These are phyloP conservation scores for Verasper variegatus DNA, from an alignment of 2,113 vertebrate species.

Conservation along the genomic window DNA sequence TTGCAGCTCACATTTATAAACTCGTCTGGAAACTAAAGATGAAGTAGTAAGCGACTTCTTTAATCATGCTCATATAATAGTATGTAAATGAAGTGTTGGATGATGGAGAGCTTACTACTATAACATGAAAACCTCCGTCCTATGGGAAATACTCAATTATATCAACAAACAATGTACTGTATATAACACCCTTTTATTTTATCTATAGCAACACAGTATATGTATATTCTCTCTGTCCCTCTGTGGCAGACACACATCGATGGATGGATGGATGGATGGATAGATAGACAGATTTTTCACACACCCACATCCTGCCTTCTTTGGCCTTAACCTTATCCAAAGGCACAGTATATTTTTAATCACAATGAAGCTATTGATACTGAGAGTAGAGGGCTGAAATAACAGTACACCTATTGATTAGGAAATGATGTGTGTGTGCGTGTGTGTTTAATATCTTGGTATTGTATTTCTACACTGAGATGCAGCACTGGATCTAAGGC, in stretches of 20 bases:
- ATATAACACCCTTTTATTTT: neutral
- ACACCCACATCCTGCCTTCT: slow-evolving; percentile 10
- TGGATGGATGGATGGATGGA: no score
- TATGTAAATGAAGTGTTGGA: neutral
- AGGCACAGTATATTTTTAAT: slow-evolving; percentile 73
- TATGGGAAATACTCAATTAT: neutral
- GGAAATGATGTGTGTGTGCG: slow-evolving; percentile 41
- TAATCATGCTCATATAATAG: neutral
- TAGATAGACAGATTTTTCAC: neutral
- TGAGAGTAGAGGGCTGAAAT: slow-evolving; percentile 59
- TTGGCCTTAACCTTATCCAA: slow-evolving; percentile 63
- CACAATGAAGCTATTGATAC: slow-evolving; percentile 60
- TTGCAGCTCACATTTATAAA: neutral
- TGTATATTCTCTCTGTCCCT: no score
- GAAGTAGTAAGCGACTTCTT: no score
- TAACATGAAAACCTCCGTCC: neutral
- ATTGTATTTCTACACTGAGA: slow-evolving; percentile 48
- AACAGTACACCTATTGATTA: slow-evolving; percentile 71
- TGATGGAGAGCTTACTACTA: neutral
- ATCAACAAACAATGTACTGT: neutral
- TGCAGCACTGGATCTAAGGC: neutral
- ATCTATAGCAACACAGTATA: no score
- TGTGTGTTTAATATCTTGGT: slow-evolving; percentile 23
- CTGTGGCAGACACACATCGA: neutral
- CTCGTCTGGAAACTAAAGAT: neutral